A percentile compares a stretch with the other conserved stretches of the same genome.
Conservation (phyloP, 2,113 vertebrate genomes). For the Glareola pratincola region DNA sequence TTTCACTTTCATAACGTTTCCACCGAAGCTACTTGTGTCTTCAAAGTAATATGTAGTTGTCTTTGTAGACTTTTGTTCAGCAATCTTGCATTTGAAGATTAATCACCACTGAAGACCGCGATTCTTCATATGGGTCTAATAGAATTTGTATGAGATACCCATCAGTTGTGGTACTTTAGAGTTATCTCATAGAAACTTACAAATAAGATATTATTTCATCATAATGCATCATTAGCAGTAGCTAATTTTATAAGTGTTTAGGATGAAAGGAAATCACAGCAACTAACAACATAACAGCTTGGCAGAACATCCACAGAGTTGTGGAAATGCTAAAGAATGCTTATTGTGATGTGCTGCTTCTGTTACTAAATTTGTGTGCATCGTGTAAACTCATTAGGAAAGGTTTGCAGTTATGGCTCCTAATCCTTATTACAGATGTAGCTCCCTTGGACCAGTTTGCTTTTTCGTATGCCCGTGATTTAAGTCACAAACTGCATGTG, state of each 20-base stretch:
- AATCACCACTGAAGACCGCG: background rate
- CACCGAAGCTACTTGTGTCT: background rate
- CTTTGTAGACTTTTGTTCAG: background rate
- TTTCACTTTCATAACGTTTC: background rate
- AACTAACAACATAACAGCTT: background rate
- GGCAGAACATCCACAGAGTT: background rate
- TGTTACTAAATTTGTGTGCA: background rate
- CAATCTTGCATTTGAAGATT: background rate
- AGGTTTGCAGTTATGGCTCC: background rate
- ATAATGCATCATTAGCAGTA: background rate
- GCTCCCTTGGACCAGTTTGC: background rate
- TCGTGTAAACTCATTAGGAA: background rate
- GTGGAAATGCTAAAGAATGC: background rate
- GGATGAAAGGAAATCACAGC: background rate
- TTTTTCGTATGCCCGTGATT: background rate
- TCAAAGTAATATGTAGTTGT: background rate
- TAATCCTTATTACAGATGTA: background rate
- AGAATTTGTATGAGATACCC: background rate
- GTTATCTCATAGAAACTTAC: background rate
- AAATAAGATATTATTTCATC: background rate
- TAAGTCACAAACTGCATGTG: background rate
- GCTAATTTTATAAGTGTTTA: background rate
- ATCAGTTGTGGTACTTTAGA: background rate
- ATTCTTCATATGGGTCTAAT: background rate
- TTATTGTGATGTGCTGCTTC: background rate